Conservation (phyloP, 2,888 invertebrate species). For the Mythimna loreyi region DNA sequence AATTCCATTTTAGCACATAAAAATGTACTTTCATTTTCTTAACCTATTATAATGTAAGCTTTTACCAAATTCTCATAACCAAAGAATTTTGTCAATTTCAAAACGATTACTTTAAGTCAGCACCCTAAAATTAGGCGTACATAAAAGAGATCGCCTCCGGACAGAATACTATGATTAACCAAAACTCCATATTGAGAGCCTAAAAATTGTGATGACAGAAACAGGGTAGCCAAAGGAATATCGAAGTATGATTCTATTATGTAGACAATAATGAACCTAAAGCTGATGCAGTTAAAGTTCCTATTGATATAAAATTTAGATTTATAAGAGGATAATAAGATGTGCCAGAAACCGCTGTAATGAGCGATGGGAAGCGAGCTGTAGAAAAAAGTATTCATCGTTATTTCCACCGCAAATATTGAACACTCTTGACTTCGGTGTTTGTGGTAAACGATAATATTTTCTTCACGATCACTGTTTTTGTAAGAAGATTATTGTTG, state of each 20-base stretch:
- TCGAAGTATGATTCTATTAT: constrained; percentile 62
- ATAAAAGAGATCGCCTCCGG: constrained; percentile 82
- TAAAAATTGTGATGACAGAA: constrained; percentile 82
- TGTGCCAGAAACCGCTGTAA: constrained; percentile 78
- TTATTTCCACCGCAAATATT: constrained; percentile 78
- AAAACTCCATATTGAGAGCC: constrained; percentile 78
- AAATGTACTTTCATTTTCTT: constrained; percentile 41
- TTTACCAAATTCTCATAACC: constrained; percentile 35
- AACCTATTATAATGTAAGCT: constrained; percentile 20
- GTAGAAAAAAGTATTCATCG: constrained; percentile 76
- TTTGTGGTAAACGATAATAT: constrained; percentile 57
- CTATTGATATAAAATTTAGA: constrained; percentile 63
- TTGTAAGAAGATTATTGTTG: constrained; percentile 42
- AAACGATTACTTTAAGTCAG: constrained; percentile 72
- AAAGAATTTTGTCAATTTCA: constrained; percentile 78
- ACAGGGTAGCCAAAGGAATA: constrained; percentile 71
- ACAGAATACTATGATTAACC: constrained; percentile 86
- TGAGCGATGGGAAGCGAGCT: constrained; percentile 77
- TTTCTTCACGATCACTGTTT: constrained; percentile 46
- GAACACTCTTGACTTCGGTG: constrained; percentile 38
- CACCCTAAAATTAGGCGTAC: constrained; percentile 81
- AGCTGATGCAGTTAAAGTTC: constrained; percentile 61
- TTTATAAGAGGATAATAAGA: constrained; percentile 79
- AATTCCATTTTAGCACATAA: constrained; percentile 24
- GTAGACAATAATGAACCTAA: constrained; percentile 65